A percentile compares a stretch with the other conserved stretches of the same genome.
Conservation (phyloP, 2,797 vertebrate species). For the Heteromormyrus szaboi region DNA sequence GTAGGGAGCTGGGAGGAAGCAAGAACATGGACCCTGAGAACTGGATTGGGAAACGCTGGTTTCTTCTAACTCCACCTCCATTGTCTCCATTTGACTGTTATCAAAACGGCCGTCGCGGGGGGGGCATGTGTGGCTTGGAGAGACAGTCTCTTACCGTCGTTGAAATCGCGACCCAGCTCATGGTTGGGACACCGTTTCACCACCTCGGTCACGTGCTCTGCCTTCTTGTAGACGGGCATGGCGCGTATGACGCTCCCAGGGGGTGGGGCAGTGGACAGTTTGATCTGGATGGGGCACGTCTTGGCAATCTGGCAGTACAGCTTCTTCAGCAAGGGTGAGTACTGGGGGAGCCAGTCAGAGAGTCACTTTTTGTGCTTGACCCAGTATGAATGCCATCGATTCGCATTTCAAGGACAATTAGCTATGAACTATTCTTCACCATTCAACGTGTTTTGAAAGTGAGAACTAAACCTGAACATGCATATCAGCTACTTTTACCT, state of each 20-base stretch:
- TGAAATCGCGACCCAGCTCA: conserved; percentile 90
- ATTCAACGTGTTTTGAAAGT: neutral
- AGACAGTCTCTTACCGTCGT: conserved; percentile 69
- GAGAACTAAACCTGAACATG: neutral
- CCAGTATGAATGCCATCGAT: neutral
- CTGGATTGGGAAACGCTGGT: neutral
- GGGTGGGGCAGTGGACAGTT: conserved; percentile 76
- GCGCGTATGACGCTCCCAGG: conserved; percentile 85
- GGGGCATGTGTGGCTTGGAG: neutral
- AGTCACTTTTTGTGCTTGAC: neutral
- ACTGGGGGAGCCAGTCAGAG: conserved; percentile 56
- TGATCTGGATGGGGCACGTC: conserved; percentile 96
- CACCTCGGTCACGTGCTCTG: conserved; percentile 93
- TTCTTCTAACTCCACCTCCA: neutral
- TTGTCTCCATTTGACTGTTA: neutral
- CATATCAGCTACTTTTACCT: neutral
- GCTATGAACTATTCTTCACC: neutral
- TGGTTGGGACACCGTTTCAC: conserved; percentile 98
- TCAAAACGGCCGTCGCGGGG: neutral
- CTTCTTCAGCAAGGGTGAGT: conserved; percentile 93
- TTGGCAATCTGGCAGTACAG: conserved; percentile 98
- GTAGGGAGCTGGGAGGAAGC: neutral
- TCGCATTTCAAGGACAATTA: neutral
- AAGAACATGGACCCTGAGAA: neutral
- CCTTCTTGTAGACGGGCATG: conserved; percentile 97